Base-by-base conservation (phyloP, 2,797 vertebrate species). In the Takifugu ocellatus region DNA sequence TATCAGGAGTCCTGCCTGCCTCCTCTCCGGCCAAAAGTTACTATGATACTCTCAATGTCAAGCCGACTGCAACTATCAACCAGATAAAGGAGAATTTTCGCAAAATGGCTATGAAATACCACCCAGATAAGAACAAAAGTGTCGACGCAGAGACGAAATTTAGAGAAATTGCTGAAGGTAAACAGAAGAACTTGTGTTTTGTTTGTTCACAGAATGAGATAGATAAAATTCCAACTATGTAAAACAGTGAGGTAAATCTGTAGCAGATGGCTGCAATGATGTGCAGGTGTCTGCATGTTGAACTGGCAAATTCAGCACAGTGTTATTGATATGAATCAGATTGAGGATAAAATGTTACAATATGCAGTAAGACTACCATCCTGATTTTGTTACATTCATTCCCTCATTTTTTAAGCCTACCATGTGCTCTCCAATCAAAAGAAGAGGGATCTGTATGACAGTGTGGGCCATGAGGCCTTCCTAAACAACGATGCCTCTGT, bases 81-180 rank as follows among this genome's bases (percentile, higher is more conserved):
- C 69, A 87, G 77, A 84, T 88, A 42, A 86, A 81, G 59, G 80
- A 69, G 62, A 75, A 81, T 52, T 90, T 88, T 58, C 84, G 81
- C 46, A 60, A 61, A 16, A 77, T 88, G 67, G 86, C 86, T 25
- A 25, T 84, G 3, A 84, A 79, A 65, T 77, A 81, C 57, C 90
- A 91, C 51, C 90, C 89, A 0, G 88, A 91, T 70, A 91, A 90
- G 66, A 88, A 86, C 81, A 88, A 72, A 66, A 71, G 75, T 61
- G n/a, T 63, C 3, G 76, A 79, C n/a, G 85, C 89, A 10, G 87
- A 89, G 68, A 65, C 49, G 47, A 60, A 66, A 1, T 91, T 91
- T 75, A 83, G 84, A 27, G 86, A 90, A 31, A 82, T 87, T 24
- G 70, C 71, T 26, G 87, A 91, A 82, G 89, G 49, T 51, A 51